phyloP scores from a whole-genome alignment of 2,113 vertebrate species.

The Ciconia stormi region DNA sequence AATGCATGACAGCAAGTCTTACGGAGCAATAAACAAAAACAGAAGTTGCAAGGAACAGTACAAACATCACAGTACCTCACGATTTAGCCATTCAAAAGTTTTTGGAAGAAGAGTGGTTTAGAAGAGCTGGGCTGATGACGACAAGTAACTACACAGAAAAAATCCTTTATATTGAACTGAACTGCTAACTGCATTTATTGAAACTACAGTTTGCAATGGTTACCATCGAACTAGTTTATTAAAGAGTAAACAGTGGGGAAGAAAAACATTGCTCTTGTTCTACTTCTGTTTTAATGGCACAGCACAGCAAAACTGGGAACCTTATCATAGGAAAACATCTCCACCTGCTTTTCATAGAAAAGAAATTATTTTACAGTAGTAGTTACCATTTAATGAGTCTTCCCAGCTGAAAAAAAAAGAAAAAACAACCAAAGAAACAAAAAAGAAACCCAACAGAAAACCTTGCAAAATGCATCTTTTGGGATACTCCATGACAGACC shows the following conservation, averaged over 20 bases:
- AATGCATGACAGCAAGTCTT: no score
- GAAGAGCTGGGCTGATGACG: neutral
- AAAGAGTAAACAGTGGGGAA: neutral
- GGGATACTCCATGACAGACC: neutral
- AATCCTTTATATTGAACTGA: neutral
- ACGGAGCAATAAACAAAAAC: accelerated
- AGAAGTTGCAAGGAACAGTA: no score
- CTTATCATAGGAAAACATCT: neutral
- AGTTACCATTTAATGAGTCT: neutral
- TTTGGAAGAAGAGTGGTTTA: neutral
- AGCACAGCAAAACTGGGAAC: neutral
- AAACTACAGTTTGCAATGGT: no score
- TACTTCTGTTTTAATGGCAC: neutral
- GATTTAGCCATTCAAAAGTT: no score
- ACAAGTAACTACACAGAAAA: neutral
- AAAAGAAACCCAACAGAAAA: neutral
- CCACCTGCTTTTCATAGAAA: neutral
- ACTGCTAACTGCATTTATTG: neutral
- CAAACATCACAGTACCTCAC: accelerated
- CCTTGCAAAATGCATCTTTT: neutral
- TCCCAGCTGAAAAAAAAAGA: neutral
- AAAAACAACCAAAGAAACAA: neutral
- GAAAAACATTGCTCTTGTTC: neutral
- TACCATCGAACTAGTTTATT: neutral
- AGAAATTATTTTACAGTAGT: neutral